Base-by-base conservation (phyloP, 1,140 invertebrate genomes). In the Bombus balteatus region DNA sequence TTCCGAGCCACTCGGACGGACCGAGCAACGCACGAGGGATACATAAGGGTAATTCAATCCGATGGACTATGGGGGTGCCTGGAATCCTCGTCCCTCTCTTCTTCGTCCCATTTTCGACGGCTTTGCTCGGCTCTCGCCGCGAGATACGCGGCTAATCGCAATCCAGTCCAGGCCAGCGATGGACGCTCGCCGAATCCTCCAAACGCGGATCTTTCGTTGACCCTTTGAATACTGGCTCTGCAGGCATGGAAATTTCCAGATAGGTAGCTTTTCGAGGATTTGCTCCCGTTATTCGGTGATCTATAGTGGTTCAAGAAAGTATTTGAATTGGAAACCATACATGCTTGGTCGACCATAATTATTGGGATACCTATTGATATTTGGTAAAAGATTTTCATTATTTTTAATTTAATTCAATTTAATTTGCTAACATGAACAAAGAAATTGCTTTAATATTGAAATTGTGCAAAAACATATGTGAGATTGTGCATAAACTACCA, bases 11-110 rank as follows among this genome's bases (percentile, higher is more conserved):
- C 57, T 84, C 62, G 53, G 3, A 43, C 37, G 65, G 65, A 37
- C 57, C 66, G 32, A 59, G 47, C 74, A 41, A 37, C 72, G 53
- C 25, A 37, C 8, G 37, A 65, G 66, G 65, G 83, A 81, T 73
- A 77, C 87, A 77, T 28, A 25, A 65, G 75, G 72, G 86, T 89
- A 89, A 89, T 85, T 88, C 88, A 81, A 89, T 81, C 81, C 9
- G 76, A 37, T 70, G 81, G 47, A 78, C 66, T 57, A n/a, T 28
- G 41, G 15, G 32, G n/a, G 8, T 66, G n/a, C 28, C 28, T 34
- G 37, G n/a, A 18, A 53, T 65, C 43, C 28, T 32, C 25, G 32
- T 28, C 28, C 18, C 39, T 72, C 34, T 32, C 75, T 78, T 79
- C 76, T 77, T 57, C 74, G 25, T 76, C 74, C 59, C 53, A 75